Evolutionary conservation across 2,797 vertebrate genomes (phyloP), one percentile per base, ranked within the genome.

Genomic region (Darevskia mixta): DNA sequence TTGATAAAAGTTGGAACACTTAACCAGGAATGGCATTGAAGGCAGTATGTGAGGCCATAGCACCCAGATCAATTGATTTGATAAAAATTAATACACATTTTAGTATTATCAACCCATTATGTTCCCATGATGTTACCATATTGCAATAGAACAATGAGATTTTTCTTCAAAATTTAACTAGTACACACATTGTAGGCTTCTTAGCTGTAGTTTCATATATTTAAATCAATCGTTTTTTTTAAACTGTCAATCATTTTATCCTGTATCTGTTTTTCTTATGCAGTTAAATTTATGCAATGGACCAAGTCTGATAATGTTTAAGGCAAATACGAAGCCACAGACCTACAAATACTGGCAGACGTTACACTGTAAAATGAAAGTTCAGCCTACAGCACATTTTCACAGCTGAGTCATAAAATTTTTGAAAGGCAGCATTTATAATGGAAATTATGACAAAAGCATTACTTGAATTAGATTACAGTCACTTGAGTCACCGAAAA

Each of bases 401-500:
- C 89, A 88, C 58, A 67, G 66, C 27, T 85, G 69, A 83, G 10
- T 88, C 87, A 84, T 67, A 17, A 92, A 89, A 71, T 41, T 9
- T 17, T 38, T 58, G 82, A 89, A 90, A 95, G 41, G 23, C 61
- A 92, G 78, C 77, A 91, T 91, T 55, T 87, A 73, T 13, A 83
- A 85, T 67, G 9, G 75, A 89, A 93, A 93, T 87, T 0, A 85
- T 87, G 77, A 86, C 35, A 81, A 66, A 58, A 25, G 1, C 41
- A 35, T 77, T 88, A 82, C 80, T 93, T 41, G 88, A 75, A 38
- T 89, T 93, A 88, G 82, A 90, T 90, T 83, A 43, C 0, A 88
- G 13, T 73, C 18, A 87, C 89, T 89, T 80, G 75, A 90, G 64
- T 55, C 78, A 89, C 18, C 92, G 91, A 66, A 93, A 94, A 85